Conservation (phyloP, 2,888 invertebrate genomes). For the Stenodema calcarata region DNA sequence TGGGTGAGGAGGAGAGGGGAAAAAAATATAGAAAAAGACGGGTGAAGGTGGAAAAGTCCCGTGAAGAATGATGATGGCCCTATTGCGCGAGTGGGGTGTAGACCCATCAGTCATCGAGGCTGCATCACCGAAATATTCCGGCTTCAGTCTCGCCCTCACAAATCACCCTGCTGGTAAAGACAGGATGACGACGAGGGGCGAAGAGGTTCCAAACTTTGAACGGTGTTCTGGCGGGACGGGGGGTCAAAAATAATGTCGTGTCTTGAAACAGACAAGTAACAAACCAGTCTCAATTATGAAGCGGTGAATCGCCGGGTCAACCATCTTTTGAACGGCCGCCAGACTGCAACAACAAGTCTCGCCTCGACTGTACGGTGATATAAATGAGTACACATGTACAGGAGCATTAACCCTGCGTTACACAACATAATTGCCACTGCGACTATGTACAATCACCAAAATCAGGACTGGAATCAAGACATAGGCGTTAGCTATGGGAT, state of each 20-base stretch:
- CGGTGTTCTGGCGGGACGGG: no score
- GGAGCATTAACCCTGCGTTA: no score
- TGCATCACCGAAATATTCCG: background rate
- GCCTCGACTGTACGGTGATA: no score
- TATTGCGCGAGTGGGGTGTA: background rate
- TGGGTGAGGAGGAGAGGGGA: background rate
- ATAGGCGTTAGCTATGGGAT: no score
- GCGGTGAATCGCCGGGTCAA: background rate
- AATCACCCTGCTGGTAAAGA: background rate
- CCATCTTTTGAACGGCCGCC: background rate
- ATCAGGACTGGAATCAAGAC: no score
- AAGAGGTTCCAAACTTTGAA: background rate
- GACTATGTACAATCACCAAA: no score
- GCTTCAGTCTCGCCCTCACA: background rate
- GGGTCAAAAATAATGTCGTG: background rate
- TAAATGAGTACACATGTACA: no score
- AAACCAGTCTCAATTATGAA: background rate
- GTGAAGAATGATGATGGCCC: constrained; percentile 2
- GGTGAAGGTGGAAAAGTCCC: background rate
- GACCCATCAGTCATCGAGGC: constrained; percentile 2
- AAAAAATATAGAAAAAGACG: background rate
- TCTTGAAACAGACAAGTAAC: background rate
- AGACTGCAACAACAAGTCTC: background rate
- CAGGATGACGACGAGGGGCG: background rate
- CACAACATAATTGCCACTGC: no score